These are phyloP conservation scores for Malacoraja senta DNA, from an alignment of 2,797 vertebrate genomes.

Conservation along the genomic window DNA sequence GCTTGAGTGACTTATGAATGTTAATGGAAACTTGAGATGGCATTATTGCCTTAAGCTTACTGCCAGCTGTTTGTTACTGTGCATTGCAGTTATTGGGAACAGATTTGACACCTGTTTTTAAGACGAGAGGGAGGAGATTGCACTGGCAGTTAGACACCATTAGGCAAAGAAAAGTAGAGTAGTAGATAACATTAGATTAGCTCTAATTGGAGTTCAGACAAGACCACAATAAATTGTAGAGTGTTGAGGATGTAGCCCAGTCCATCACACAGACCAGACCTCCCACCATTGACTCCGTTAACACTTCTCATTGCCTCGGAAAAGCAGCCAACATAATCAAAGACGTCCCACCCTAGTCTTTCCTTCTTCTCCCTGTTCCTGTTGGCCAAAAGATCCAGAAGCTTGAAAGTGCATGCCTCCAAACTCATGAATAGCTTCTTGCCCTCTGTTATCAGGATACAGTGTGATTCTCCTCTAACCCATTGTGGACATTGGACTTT, in stretches of 20 bases:
- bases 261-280: neutral
- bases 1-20: slow-evolving; percentile 26
- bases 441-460: no score
- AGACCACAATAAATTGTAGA: neutral
- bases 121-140: neutral
- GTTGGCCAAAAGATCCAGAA: no score
- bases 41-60: neutral
- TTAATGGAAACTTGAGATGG: neutral
- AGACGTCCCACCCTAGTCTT: no score
- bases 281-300: no score
- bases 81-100: neutral
- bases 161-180: neutral
- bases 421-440: no score
- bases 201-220: neutral
- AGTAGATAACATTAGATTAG: neutral
- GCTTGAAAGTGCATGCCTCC: no score
- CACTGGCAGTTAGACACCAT: neutral
- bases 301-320: no score
- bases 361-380: no score
- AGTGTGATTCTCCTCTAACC: no score
- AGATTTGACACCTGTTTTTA: slow-evolving; percentile 5
- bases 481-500: no score
- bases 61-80: slow-evolving; percentile 10
- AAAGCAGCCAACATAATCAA: no score
- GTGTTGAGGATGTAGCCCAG: no score